A percentile compares a stretch with the other conserved stretches of the same genome.
These are phyloP conservation scores for Gryon sp. DNA, from an alignment of 1,140 invertebrate species.

Conservation along the genomic window DNA sequence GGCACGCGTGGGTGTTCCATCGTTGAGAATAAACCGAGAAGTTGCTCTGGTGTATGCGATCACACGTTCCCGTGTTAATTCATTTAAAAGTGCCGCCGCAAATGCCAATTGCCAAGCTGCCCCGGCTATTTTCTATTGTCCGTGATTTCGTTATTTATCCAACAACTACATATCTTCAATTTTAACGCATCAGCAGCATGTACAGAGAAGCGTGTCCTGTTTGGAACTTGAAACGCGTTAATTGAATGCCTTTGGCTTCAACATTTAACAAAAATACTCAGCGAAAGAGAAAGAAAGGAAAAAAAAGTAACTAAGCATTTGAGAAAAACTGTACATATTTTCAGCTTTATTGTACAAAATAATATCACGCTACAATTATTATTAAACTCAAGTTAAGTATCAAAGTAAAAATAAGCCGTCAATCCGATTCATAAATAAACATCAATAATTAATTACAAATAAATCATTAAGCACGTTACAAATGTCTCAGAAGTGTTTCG, in stretches of 20 bases:
- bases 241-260: slow-evolving; percentile 12
- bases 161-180: slow-evolving; percentile 29
- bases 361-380: slow-evolving; percentile 68
- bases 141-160: slow-evolving; percentile 74
- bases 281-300: too few relatives aligned
- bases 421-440: slow-evolving; percentile 58
- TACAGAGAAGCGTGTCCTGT: slow-evolving; percentile 5
- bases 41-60: slow-evolving; percentile 35
- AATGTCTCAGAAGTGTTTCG: slow-evolving; percentile 74
- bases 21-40: slow-evolving; percentile 25
- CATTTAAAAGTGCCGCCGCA: slow-evolving; percentile 74
- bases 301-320: neutral
- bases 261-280: slow-evolving; percentile 2
- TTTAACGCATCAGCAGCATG: slow-evolving; percentile 29
- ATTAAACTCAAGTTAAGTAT: slow-evolving; percentile 63
- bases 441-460: slow-evolving; percentile 65
- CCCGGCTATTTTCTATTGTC: slow-evolving; percentile 72
- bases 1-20: slow-evolving; percentile 72
- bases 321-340: slow-evolving; percentile 48
- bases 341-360: slow-evolving; percentile 73
- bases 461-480: slow-evolving; percentile 75
- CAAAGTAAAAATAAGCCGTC: slow-evolving; percentile 60
- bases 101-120: slow-evolving; percentile 66
- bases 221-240: slow-evolving; percentile 28
- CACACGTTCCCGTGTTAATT: slow-evolving; percentile 71